These are phyloP conservation scores for Horisme vitalbata DNA, from an alignment of 2,888 invertebrate genomes.

Conservation along the genomic window DNA sequence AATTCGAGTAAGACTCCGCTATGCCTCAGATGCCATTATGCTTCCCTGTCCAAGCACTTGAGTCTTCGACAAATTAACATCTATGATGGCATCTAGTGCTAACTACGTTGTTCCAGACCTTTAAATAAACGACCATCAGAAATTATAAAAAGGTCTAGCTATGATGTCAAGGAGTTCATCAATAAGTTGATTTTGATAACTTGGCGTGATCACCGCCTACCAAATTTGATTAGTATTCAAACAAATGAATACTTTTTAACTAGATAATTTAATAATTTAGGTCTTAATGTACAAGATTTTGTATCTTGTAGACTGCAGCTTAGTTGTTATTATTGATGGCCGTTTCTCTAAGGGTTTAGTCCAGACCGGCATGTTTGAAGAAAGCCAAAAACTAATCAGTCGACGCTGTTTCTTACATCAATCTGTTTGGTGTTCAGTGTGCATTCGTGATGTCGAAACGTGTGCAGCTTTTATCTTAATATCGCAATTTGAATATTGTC, in stretches of 20 bases:
- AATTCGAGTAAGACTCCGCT: constrained; percentile 92
- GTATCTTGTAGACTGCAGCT: too few species aligned
- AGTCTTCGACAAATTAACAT: constrained; percentile 14
- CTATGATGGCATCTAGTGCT: constrained; percentile 62
- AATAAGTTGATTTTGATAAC: too few species aligned
- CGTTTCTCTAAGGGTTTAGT: constrained; percentile 11
- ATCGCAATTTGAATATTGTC: constrained; percentile 15
- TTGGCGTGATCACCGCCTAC: too few species aligned
- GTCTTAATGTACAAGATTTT: too few species aligned
- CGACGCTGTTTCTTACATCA: constrained; percentile 54
- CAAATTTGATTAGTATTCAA: too few species aligned
- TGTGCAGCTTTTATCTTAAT: constrained; percentile 49
- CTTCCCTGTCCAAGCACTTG: constrained; percentile 12
- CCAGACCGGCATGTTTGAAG: constrained; percentile 63
- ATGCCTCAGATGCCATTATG: constrained; percentile 64
- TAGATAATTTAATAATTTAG: too few species aligned
- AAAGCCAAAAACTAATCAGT: constrained; percentile 62
- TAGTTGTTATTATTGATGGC: constrained; percentile 5
- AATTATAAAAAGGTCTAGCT: too few species aligned
- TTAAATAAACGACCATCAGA: constrained; percentile 1
- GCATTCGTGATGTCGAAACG: constrained; percentile 56
- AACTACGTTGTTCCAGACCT: constrained; percentile 38
- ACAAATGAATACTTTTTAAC: too few species aligned
- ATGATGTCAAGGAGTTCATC: too few species aligned
- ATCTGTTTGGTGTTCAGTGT: constrained; percentile 78